Base-by-base conservation (phyloP, 2,888 invertebrate genomes). In the Litoditis marina region DNA sequence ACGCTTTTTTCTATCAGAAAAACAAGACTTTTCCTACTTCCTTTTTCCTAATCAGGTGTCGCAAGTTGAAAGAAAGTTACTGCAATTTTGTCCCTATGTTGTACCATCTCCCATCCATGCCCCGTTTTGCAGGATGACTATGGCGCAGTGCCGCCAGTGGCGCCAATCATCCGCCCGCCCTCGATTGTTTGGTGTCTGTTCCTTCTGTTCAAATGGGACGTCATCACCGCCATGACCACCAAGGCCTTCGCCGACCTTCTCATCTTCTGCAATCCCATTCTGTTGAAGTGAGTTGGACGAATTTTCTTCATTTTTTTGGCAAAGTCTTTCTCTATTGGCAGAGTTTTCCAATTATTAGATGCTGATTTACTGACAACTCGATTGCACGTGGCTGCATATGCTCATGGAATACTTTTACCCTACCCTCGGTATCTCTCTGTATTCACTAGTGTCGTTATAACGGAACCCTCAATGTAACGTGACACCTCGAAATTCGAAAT, bases 201-300 rank as follows among this genome's bases (percentile, higher is more conserved):
- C 51, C 19, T 55, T 4, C 64, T 82, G 62, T 81, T 81, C 71
- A 74, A 76, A 36, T 70, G 73, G 68, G 80, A 81, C 53, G 67
- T 81, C 46, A 69, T 78, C 36, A 66, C 71, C 2, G 81, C 80
- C 6, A 81, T 80, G 78, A 1, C 66, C 22, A 65, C 77, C 51
- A 81, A 81, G 60, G 65, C 66, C 42, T 49, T 77, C 32, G 74
- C 78, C 8, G 81, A 81, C 52, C 60, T 80, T 46, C 69, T 81
- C 7, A 64, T 66, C 27, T 82, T 81, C 63, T 75, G 67, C 60
- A 79, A 79, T 49, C 81, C 81, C 3, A 46, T 77, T 13, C 72
- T 81, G 1, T 69, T 81, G 46, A 79, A 77, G 72, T 77, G 56
- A 61, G n/a, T n/a, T n/a, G n/a, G n/a, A n/a, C n/a, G n/a, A n/a